Evolutionary conservation across 2,888 invertebrate species (phyloP), one percentile per base, ranked within the genome.

Genomic region (Phengaris alcon): DNA sequence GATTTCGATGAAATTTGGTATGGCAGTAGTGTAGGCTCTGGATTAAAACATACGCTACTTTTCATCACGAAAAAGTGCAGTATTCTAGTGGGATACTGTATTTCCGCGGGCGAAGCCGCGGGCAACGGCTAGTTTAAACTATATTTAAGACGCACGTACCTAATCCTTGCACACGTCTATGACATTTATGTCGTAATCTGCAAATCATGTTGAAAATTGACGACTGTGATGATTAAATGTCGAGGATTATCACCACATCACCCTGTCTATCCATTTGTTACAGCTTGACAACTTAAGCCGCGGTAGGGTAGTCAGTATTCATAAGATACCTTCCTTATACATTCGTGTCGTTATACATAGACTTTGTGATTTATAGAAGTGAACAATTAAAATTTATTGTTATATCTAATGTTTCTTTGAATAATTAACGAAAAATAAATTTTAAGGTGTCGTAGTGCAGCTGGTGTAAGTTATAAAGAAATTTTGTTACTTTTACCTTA

Each of bases 201-300:
- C 80, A 78, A 80, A 80, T 80, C 79, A 79, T 80, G 77, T 68
- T 78, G 76, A 78, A 80, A 81, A 82, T 82, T 81, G 78, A 79
- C 80, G 78, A 79, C 77, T 80, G 80, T 82, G 80, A 85, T 85
- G 87, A 88, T 88, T 86, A 87, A 85, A 86, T 82, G 84, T 86
- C 84, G 85, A 84, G 79, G 84, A 84, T 86, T 85, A 88, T 87
- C 84, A 82, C 83, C 79, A 77, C 77, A 81, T 79, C 44, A 81
- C 84, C 83, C 84, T 83, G 86, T 88, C 76, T 79, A 75, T 76
- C 86, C 88, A 90, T 90, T 88, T 86, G 86, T 88, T 87, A 86
- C 83, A 76, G 75, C 82, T 86, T 91, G 93, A 91, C 91, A 92
- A 89, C 86, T 90, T 92, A 90, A 92, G 89, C 85, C 87, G 79